These are phyloP conservation scores for Drosophila burlai DNA, from an alignment of 1,140 invertebrate genomes.

Conservation along the genomic window DNA sequence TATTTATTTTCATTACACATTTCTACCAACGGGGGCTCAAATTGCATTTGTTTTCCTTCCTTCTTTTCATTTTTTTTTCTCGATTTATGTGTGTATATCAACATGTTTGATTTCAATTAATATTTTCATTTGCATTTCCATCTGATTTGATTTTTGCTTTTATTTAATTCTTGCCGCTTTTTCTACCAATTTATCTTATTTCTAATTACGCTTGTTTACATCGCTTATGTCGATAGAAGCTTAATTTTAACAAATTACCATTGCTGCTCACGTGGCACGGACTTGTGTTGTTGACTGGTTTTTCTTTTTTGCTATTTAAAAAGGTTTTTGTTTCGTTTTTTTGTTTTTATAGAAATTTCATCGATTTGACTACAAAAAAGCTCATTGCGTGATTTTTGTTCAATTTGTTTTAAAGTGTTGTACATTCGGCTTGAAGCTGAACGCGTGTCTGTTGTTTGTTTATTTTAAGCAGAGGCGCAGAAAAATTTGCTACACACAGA, in stretches of 20 bases:
- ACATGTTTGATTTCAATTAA: conserved; percentile 58
- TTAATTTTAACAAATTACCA: conserved; percentile 67
- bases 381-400: conserved; percentile 64
- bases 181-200: conserved; percentile 57
- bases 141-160: conserved; percentile 51
- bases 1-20: conserved; percentile 55
- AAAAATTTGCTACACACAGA: conserved; percentile 66
- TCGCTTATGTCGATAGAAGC: conserved; percentile 65
- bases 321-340: conserved; percentile 11
- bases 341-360: conserved; percentile 29
- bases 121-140: conserved; percentile 45
- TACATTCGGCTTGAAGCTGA: conserved; percentile 41
- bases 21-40: conserved; percentile 17
- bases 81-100: conserved; percentile 40
- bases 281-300: conserved; percentile 10
- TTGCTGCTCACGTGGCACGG: conserved; percentile 28
- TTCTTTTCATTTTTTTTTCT: conserved; percentile 10
- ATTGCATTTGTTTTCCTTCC: conserved; percentile 22
- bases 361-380: conserved; percentile 67
- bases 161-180: conserved; percentile 29
- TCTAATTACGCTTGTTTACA: conserved; percentile 45
- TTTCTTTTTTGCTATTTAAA: conserved; percentile 30
- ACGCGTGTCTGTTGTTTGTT: conserved; percentile 29
- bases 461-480: conserved; percentile 59
- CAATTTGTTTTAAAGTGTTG: conserved; percentile 28